A percentile compares a stretch with the other conserved stretches of the same genome.
These are phyloP conservation scores for Amblyopsis hoosieri DNA, from an alignment of 2,797 vertebrate genomes.

Conservation along the genomic window DNA sequence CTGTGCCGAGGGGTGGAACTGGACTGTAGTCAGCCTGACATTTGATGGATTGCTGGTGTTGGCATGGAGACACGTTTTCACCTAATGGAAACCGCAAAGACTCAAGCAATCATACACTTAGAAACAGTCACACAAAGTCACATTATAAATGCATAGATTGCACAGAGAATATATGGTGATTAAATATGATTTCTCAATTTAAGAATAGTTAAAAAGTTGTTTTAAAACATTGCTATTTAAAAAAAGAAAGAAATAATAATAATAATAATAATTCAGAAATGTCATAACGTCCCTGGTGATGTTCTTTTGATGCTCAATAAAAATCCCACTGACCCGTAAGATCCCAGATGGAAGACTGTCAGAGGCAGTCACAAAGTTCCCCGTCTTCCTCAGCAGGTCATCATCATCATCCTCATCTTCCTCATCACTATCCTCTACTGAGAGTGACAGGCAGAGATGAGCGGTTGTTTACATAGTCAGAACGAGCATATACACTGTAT, in stretches of 20 bases:
- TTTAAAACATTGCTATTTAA: not conserved
- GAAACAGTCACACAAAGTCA: not conserved
- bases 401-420: constrained; percentile 79
- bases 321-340: constrained; percentile 79
- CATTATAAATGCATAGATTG: too few species aligned
- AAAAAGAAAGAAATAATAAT: not conserved
- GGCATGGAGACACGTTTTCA: constrained; percentile 84
- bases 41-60: constrained; percentile 82
- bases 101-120: not conserved
- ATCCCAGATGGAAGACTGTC: constrained; percentile 82
- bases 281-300: not conserved
- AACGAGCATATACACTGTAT: too few species aligned
- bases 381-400: constrained; percentile 85
- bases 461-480: not conserved
- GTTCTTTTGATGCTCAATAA: too few species aligned
- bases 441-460: not conserved
- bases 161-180: too few species aligned
- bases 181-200: too few species aligned
- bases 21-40: constrained; percentile 83
- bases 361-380: constrained; percentile 84
- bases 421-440: constrained; percentile 34
- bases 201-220: too few species aligned
- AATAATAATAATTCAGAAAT: not conserved
- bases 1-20: constrained; percentile 92
- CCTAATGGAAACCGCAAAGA: constrained; percentile 58